Evolutionary conservation across 2,888 invertebrate genomes (phyloP).

Genomic region (Sphaerophoria taeniata): DNA sequence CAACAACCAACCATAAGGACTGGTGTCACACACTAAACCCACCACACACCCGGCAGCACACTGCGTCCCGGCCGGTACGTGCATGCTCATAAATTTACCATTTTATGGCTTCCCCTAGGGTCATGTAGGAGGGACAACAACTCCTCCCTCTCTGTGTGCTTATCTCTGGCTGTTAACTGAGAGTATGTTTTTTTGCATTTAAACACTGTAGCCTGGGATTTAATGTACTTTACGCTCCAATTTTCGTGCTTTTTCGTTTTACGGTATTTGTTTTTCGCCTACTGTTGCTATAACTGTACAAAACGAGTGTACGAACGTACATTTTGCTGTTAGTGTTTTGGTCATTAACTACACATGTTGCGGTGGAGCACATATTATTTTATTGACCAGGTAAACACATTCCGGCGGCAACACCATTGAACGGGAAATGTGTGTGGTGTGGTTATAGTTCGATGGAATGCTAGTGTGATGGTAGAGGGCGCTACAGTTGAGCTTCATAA

Average conservation of each 20-base stretch:
- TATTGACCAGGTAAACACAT: slow-evolving; percentile 77
- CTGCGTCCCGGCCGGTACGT: slow-evolving; percentile 27
- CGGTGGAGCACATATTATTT: slow-evolving; percentile 78
- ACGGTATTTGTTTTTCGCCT: background rate
- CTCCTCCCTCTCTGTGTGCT: background rate
- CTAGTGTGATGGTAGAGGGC: background rate
- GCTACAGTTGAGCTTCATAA: slow-evolving; percentile 32
- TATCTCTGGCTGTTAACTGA: background rate
- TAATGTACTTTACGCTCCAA: slow-evolving; percentile 69
- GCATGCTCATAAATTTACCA: slow-evolving; percentile 67
- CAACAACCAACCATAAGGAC: slow-evolving; percentile 3
- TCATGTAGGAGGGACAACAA: background rate
- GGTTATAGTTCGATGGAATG: slow-evolving; percentile 11
- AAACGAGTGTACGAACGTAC: background rate
- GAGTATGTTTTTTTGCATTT: slow-evolving; percentile 38
- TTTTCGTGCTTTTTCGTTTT: slow-evolving; percentile 48
- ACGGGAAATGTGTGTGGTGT: background rate
- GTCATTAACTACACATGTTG: slow-evolving; percentile 73
- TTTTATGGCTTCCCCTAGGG: slow-evolving; percentile 64
- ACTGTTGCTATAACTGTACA: background rate
- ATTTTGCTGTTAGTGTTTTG: slow-evolving; percentile 38
- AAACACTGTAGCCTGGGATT: slow-evolving; percentile 60
- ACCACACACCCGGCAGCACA: background rate
- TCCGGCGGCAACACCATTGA: slow-evolving; percentile 31
- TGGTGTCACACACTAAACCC: slow-evolving; percentile 27